These are phyloP conservation scores for Pachliopta kotzebuea DNA, from an alignment of 2,888 invertebrate species.

Conservation along the genomic window DNA sequence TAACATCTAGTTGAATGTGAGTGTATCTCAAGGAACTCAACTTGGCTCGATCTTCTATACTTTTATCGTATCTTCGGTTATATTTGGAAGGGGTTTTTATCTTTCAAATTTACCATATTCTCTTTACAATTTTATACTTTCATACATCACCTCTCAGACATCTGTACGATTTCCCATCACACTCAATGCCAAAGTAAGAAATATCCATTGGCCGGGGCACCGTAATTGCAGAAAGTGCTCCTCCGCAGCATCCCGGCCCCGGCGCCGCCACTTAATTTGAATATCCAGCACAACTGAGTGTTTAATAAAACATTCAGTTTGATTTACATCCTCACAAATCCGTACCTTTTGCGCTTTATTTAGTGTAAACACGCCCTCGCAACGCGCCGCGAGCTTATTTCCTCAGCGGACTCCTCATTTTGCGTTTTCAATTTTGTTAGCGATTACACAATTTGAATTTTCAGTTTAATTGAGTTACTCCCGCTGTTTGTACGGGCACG, in stretches of 20 bases:
- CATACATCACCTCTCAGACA: no score
- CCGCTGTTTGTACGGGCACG: slow-evolving; percentile 24
- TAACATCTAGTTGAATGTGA: no score
- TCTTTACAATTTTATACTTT: no score
- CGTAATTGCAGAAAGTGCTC: slow-evolving; percentile 36
- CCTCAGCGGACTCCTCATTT: slow-evolving; percentile 41
- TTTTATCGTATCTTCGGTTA: no score
- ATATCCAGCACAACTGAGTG: slow-evolving; percentile 72
- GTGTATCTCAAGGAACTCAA: no score
- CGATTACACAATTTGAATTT: slow-evolving; percentile 48
- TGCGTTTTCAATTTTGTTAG: slow-evolving; percentile 39
- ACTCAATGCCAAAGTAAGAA: no score
- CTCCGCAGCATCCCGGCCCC: slow-evolving; percentile 48
- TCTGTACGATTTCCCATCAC: no score
- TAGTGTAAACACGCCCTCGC: slow-evolving; percentile 71
- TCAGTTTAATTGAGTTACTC: slow-evolving; percentile 47
- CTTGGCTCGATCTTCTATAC: no score
- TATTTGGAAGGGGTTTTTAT: no score
- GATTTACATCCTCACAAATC: slow-evolving; percentile 76
- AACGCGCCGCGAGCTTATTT: slow-evolving; percentile 43
- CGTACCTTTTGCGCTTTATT: slow-evolving; percentile 71
- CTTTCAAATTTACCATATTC: no score
- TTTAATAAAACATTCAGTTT: slow-evolving; percentile 79
- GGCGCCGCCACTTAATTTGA: slow-evolving; percentile 76
- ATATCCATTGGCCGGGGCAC: no score